Percentiles rank a stretch among this genome's conserved stretches.
Evolutionary conservation across 1,140 invertebrate species (phyloP).

Genomic region (Dendrolimus punctatus): DNA sequence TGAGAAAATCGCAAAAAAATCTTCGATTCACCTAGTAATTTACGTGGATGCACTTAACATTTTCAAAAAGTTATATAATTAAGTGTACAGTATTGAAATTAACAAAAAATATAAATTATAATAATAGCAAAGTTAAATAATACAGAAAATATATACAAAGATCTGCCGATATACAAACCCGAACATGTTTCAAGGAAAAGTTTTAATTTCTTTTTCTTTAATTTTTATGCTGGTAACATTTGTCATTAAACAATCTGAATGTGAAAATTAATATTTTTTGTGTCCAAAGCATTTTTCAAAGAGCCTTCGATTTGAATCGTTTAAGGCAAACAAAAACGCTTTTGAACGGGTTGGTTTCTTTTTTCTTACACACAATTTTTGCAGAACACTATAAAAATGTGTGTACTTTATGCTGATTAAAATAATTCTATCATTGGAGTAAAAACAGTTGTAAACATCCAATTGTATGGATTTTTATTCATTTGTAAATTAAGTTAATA

Average conservation of each 20-base stretch:
- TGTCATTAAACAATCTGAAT: background rate
- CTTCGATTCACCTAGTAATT: too few species aligned
- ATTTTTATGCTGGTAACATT: too few species aligned
- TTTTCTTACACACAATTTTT: constrained; percentile 60
- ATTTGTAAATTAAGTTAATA: too few species aligned
- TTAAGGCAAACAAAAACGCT: constrained; percentile 60
- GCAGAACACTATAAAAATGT: constrained; percentile 66
- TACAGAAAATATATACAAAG: constrained; percentile 64
- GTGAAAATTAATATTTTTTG: background rate
- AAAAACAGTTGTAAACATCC: too few species aligned
- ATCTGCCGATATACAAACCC: constrained; percentile 58
- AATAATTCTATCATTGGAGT: background rate
- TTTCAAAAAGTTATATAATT: too few species aligned
- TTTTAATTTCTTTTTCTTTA: too few species aligned
- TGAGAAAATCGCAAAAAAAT: too few species aligned
- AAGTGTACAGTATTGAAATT: constrained; percentile 35
- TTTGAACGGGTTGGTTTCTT: constrained; percentile 25
- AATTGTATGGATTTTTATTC: too few species aligned
- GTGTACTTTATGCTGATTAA: constrained; percentile 32
- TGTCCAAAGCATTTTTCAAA: constrained; percentile 55
- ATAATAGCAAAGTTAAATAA: constrained; percentile 20
- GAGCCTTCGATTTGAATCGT: constrained; percentile 36
- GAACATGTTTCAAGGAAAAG: constrained; percentile 38
- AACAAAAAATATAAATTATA: constrained; percentile 19
- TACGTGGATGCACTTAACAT: too few species aligned